Evolutionary conservation across 2,797 vertebrate genomes (phyloP).

Genomic region (Lutjanus argentimaculatus): DNA sequence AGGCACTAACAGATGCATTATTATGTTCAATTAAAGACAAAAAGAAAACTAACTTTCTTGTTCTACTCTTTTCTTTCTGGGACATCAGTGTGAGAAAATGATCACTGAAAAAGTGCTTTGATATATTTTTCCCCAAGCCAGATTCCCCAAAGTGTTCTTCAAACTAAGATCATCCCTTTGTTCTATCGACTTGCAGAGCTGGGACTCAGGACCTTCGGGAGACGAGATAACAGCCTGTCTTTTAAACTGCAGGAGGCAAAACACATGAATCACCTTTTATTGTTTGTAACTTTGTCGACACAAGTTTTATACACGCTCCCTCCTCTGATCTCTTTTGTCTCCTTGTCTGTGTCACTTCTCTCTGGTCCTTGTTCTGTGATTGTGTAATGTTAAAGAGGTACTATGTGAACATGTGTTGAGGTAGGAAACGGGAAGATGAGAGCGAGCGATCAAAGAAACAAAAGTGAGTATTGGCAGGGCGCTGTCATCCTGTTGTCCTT

Average conservation of each 20-base stretch:
- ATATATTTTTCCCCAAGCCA: neutral
- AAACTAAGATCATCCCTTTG: conserved; percentile 40
- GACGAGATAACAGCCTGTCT: neutral
- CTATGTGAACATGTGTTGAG: neutral
- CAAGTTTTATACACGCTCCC: neutral
- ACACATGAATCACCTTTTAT: conserved; percentile 6
- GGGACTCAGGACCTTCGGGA: conserved; percentile 1
- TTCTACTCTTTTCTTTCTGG: neutral
- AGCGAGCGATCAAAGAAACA: conserved; percentile 17
- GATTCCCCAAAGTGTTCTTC: conserved; percentile 30
- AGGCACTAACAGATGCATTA: neutral
- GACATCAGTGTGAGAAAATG: neutral
- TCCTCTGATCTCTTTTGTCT: neutral
- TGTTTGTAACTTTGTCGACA: neutral
- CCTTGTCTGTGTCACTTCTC: neutral
- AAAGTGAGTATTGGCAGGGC: neutral
- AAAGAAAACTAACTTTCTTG: neutral
- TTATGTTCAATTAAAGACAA: conserved; percentile 1
- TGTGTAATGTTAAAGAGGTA: neutral
- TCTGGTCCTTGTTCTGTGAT: neutral
- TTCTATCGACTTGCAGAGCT: neutral
- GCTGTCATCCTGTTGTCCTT: neutral
- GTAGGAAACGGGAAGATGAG: neutral
- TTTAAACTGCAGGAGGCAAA: conserved; percentile 12
- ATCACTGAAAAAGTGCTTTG: conserved; percentile 7